A percentile compares a stretch with the other conserved stretches of the same genome.
Evolutionary conservation across 1,140 invertebrate genomes (phyloP).

Genomic region (Gryllus bimaculatus): DNA sequence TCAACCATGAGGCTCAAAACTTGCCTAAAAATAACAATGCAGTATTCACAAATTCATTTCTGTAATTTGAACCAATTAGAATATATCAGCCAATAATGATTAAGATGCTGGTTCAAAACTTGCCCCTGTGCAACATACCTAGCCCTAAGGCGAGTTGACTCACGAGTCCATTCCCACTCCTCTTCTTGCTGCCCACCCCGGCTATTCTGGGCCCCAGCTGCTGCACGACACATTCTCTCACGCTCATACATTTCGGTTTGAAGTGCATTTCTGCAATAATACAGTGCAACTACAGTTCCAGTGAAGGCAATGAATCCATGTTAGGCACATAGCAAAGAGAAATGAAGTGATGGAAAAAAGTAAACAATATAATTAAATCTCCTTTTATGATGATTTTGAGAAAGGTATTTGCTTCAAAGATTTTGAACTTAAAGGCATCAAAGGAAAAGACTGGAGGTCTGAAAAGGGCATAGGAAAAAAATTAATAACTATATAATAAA

Average conservation of each 20-base stretch:
- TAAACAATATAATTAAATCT: no score
- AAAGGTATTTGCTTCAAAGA: no score
- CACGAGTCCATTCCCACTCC: conserved; percentile 22
- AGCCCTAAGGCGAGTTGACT: conserved; percentile 29
- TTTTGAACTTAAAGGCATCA: no score
- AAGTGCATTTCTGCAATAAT: not conserved
- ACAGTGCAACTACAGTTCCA: not conserved
- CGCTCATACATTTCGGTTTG: not conserved
- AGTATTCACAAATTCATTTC: no score
- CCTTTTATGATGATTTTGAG: no score
- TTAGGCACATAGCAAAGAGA: no score
- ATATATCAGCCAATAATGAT: not conserved
- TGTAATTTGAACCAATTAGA: not conserved
- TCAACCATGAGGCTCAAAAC: conserved; percentile 34
- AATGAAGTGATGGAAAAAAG: no score
- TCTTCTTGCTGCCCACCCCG: conserved; percentile 5
- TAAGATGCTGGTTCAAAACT: no score
- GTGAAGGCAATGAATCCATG: no score
- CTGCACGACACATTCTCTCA: not conserved
- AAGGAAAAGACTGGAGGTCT: no score
- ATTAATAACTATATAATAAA: no score
- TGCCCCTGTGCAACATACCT: conserved; percentile 21
- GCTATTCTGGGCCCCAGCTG: not conserved
- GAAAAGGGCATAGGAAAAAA: no score
- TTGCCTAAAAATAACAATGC: conserved; percentile 26